Evolutionary conservation across 37 sponge, comb jelly and placozoan genomes (phyloP), one percentile per base, ranked within the genome.

Genomic region (Cladorhizidae sp.): DNA sequence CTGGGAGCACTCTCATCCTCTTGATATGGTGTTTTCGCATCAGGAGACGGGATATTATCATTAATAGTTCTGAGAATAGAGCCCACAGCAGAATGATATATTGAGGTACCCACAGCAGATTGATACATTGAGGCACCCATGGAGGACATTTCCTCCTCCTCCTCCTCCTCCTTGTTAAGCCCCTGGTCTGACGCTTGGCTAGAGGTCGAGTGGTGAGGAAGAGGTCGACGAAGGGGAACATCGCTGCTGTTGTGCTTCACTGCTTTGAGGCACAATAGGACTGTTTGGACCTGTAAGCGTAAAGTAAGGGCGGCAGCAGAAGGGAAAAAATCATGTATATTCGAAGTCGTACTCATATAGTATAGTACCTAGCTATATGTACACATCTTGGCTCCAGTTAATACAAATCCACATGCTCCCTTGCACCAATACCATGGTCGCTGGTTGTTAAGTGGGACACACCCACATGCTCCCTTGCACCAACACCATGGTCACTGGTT

Each of bases 211-310:
- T 42, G 67, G 58, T 58, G 3, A 23, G 3, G 15, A 72, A 3
- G 42, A 33, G 28, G 63, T 40, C 21, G 78, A 33, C n/a, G n/a
- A n/a, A n/a, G n/a, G n/a, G n/a, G n/a, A n/a, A n/a, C n/a, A n/a
- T n/a, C n/a, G n/a, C 68, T 71, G 38, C 23, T 67, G 73, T 43
- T 61, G 52, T 31, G 41, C 21, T 23, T 63, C 37, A 73, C 23
- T 11, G 82, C 57, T 21, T 73, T 40, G 62, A 86, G 50, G 39
- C 86, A 86, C 37, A 80, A 78, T 18, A 86, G 78, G 28, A 86
- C 50, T 0, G 86, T 73, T 26, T 72, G 72, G 5, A 86, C 79
- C 86, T 86, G 35, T n/a, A 20, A n/a, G 5, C 8, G 6, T 35
- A n/a, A n/a, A n/a, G n/a, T n/a, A n/a, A n/a, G n/a, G n/a, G n/a